Evolutionary conservation across 2,113 vertebrate genomes (phyloP).

Genomic region (Thalassoma bifasciatum): DNA sequence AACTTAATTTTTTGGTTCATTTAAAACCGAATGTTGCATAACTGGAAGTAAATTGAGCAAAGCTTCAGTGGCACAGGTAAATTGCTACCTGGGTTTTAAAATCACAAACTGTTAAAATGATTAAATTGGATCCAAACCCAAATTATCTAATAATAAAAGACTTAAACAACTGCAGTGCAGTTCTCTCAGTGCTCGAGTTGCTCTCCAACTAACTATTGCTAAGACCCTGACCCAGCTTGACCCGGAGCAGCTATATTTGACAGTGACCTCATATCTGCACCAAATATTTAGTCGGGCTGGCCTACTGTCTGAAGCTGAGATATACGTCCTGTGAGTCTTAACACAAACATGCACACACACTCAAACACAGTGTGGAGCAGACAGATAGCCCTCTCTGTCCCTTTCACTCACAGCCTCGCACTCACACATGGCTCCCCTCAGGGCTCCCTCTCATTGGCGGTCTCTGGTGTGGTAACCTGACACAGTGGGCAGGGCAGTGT

Average conservation of each 20-base stretch:
- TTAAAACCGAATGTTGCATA: no score
- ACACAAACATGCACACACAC: conserved; percentile 9
- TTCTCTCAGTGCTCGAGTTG: conserved; percentile 38
- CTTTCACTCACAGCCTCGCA: conserved; percentile 3
- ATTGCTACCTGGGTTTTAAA: no score
- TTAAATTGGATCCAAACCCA: no score
- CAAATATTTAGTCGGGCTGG: conserved; percentile 19
- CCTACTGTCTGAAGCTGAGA: conserved; percentile 20
- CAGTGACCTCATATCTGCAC: conserved; percentile 46
- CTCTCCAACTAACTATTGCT: conserved; percentile 42
- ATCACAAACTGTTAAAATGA: no score
- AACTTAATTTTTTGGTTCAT: no score
- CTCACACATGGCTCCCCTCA: conserved; percentile 1
- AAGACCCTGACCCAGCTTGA: conserved; percentile 64
- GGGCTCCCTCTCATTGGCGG: conserved; percentile 9
- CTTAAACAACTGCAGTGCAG: conserved; percentile 2
- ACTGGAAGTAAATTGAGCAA: no score
- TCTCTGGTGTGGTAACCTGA: conserved; percentile 64
- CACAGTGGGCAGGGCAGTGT: conserved; percentile 44
- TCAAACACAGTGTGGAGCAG: conserved; percentile 3
- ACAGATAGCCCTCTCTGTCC: conserved; percentile 5
- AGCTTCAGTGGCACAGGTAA: no score
- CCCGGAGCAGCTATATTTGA: conserved; percentile 60
- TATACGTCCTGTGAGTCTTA: conserved; percentile 5
- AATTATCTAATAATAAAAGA: no score